Conservation (phyloP, 1,140 invertebrate genomes). For the Ptiloglossa arizonensis region DNA sequence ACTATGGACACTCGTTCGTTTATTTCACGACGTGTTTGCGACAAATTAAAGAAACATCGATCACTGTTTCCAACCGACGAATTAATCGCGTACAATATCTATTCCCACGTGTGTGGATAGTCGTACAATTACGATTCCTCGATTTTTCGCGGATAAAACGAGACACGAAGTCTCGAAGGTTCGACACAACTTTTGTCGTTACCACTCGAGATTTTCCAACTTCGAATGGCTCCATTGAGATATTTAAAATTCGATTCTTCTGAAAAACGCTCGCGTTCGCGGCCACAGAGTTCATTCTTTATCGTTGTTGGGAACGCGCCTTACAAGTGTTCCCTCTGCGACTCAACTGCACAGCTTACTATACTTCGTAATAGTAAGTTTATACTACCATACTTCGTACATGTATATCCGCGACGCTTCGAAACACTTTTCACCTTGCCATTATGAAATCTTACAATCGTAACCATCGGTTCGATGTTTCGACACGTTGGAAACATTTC, state of each 20-base stretch:
- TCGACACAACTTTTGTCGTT: constrained; percentile 29
- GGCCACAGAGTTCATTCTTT: constrained; percentile 20
- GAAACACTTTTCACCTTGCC: not conserved
- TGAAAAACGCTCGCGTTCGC: not conserved
- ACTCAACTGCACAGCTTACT: not conserved
- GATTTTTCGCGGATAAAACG: constrained; percentile 16
- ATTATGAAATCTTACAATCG: not conserved
- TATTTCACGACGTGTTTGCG: too few species aligned
- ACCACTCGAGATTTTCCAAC: constrained; percentile 44
- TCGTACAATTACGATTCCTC: constrained; percentile 13
- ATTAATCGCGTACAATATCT: not conserved
- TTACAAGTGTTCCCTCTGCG: not conserved
- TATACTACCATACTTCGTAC: too few species aligned
- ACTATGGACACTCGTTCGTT: too few species aligned
- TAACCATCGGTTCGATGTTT: too few species aligned
- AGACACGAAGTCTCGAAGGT: not conserved
- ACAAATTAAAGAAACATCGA: too few species aligned
- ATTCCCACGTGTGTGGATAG: too few species aligned
- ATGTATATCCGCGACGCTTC: too few species aligned
- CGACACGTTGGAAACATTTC: too few species aligned
- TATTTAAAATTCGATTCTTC: constrained; percentile 38
- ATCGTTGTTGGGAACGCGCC: not conserved
- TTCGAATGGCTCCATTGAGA: constrained; percentile 35
- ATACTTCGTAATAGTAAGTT: too few species aligned
- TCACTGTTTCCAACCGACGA: too few species aligned